Percentiles rank a stretch among this genome's conserved stretches.
Evolutionary conservation across 1,140 invertebrate genomes (phyloP).

Genomic region (Ectropis grisescens): DNA sequence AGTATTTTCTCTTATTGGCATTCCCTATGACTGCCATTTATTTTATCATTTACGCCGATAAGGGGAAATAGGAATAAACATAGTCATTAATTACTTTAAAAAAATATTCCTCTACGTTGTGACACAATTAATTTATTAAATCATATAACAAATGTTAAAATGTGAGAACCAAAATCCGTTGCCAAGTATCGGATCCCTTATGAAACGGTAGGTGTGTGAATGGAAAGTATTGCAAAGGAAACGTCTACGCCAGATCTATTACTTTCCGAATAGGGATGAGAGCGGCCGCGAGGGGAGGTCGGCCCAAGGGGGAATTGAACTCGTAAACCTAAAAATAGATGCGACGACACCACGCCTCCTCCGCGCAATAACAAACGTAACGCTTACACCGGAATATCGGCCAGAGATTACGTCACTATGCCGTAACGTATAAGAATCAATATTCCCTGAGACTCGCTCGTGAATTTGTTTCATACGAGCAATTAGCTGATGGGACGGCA

Average conservation of each 20-base stretch:
- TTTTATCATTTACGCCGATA: no score
- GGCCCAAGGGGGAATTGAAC: conserved; percentile 41
- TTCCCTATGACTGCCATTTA: no score
- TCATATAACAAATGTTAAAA: no score
- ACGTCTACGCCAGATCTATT: conserved; percentile 26
- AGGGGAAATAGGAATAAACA: no score
- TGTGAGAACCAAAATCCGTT: no score
- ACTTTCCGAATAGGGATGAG: conserved; percentile 22
- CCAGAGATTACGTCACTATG: conserved; percentile 5
- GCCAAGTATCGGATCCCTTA: no score
- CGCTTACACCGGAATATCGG: conserved; percentile 2
- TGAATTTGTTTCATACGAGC: conserved; percentile 8
- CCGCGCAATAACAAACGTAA: conserved; percentile 7
- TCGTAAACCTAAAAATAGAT: conserved; percentile 60
- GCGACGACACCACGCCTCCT: conserved; percentile 25
- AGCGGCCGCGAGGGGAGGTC: conserved; percentile 11
- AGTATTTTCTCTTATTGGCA: no score
- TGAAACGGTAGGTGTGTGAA: no score
- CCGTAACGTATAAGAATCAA: conserved; percentile 6
- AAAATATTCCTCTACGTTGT: no score
- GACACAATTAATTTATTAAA: no score
- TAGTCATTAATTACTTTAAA: no score
- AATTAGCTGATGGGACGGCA: conserved; percentile 33
- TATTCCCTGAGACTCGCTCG: conserved; percentile 1
- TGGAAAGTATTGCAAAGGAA: no score